phyloP scores from a whole-genome alignment of 2,113 vertebrate genomes.

The Calyptommatus sinebrachiatus region DNA sequence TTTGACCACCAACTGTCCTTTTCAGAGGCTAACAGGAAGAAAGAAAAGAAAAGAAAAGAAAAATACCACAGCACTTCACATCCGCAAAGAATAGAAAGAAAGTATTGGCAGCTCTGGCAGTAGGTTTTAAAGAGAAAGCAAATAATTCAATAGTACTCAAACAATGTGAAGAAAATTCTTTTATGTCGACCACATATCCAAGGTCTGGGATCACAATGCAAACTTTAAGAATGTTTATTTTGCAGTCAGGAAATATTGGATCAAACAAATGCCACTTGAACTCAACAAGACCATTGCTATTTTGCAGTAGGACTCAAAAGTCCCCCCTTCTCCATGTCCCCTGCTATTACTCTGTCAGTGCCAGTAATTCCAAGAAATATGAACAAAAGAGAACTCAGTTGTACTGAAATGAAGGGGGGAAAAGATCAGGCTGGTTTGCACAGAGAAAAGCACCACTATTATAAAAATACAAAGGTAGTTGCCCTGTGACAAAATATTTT shows the following conservation, averaged over 20 bases:
- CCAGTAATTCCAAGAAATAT: conserved; percentile 41
- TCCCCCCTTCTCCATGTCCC: conserved; percentile 28
- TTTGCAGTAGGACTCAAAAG: neutral
- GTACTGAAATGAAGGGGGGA: conserved; percentile 18
- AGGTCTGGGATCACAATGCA: conserved; percentile 28
- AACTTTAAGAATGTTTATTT: conserved; percentile 60
- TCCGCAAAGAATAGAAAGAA: conserved; percentile 23
- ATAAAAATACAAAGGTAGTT: neutral
- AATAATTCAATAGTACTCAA: conserved; percentile 41
- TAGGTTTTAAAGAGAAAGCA: conserved; percentile 38
- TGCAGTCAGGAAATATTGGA: conserved; percentile 34
- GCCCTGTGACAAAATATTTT: neutral
- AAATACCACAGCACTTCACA: conserved; percentile 25
- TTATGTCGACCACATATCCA: conserved; percentile 9
- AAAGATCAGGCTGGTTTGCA: conserved; percentile 20
- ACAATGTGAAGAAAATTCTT: conserved; percentile 23
- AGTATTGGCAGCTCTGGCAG: conserved; percentile 31
- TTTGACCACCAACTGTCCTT: conserved; percentile 38
- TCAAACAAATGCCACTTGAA: conserved; percentile 50
- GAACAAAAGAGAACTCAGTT: conserved; percentile 40
- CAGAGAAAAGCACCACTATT: conserved; percentile 5
- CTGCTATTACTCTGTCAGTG: conserved; percentile 54
- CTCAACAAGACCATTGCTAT: conserved; percentile 40
- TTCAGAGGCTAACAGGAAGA: conserved; percentile 36
- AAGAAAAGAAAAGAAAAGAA: conserved; percentile 33